phyloP scores from a whole-genome alignment of 2,888 invertebrate species.

The Tholera decimalis region DNA sequence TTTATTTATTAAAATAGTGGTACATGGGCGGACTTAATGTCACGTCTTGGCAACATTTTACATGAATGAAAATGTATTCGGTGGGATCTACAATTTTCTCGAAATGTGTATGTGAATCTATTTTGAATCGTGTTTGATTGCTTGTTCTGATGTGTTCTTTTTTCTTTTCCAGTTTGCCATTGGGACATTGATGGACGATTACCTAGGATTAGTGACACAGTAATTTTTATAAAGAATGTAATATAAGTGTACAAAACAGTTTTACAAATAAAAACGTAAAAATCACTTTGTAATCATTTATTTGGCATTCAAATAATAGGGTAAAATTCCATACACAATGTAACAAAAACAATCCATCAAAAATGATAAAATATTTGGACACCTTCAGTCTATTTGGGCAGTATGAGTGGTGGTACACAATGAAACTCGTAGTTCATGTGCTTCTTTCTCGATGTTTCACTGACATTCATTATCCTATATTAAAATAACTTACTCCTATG shows the following conservation, averaged over 20 bases:
- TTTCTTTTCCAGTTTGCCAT: constrained; percentile 97
- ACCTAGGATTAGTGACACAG: constrained; percentile 94
- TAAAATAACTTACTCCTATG: constrained; percentile 68
- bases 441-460: constrained; percentile 60
- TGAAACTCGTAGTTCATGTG: constrained; percentile 63
- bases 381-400: constrained; percentile 90
- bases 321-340: constrained; percentile 86
- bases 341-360: constrained; percentile 88
- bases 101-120: no score
- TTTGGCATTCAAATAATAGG: constrained; percentile 90
- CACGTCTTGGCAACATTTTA: no score
- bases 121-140: no score
- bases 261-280: constrained; percentile 70
- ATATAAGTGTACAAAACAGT: constrained; percentile 54
- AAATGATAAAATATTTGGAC: constrained; percentile 88
- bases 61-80: no score
- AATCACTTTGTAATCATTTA: constrained; percentile 81
- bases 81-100: no score
- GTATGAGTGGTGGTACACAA: constrained; percentile 74
- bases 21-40: no score
- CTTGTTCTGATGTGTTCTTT: constrained; percentile 4
- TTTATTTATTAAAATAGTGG: no score
- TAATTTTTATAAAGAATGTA: constrained; percentile 66
- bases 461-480: constrained; percentile 69
- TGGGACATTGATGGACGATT: constrained; percentile 99